Base-by-base conservation (phyloP, 2,888 invertebrate genomes). In the Patella depressa region DNA sequence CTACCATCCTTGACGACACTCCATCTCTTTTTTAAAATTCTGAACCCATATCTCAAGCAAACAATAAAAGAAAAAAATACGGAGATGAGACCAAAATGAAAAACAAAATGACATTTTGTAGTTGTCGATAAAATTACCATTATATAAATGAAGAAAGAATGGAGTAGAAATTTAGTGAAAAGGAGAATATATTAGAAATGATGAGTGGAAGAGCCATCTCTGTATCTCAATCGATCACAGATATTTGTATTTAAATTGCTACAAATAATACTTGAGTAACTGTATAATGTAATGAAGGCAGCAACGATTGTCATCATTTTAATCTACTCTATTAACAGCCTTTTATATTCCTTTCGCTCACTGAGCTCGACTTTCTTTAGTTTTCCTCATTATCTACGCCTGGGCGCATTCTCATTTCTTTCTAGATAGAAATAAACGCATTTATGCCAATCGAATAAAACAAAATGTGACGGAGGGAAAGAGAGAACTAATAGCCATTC, bases 301-400 rank as follows among this genome's bases (percentile, higher is more conserved):
- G 19, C 19, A 24, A 65, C 19, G 65, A 65, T 65, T 65, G 65
- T 65, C 65, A 65, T 65, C 65, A 65, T 65, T 65, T 65, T 24
- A 65, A 65, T 65, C 24, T 24, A 65, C 65, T 65, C 65, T 65
- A 65, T 65, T 65, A 65, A 24, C 65, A 24, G 65, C 65, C 65
- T 65, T 65, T 65, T 65, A 65, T 65, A 65, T 65, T 65, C 65
- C 65, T 65, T 65, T 65, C 65, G 65, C 65, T 65, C 24, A 65
- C 19, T 65, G 65, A 65, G 19, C 24, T 24, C 65, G 65, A 65
- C 65, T 65, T 65, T 65, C 65, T 65, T 24, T 65, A 24, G 65
- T 65, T 65, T 65, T 24, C 24, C 65, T 65, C 24, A 65, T 65
- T 65, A 65, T 65, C 65, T 24, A 65, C 24, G 65, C 65, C 65